Percentiles rank a stretch among this genome's conserved stretches.
Conservation (phyloP, 2,888 invertebrate genomes). For the Trachelus iudaicus region DNA sequence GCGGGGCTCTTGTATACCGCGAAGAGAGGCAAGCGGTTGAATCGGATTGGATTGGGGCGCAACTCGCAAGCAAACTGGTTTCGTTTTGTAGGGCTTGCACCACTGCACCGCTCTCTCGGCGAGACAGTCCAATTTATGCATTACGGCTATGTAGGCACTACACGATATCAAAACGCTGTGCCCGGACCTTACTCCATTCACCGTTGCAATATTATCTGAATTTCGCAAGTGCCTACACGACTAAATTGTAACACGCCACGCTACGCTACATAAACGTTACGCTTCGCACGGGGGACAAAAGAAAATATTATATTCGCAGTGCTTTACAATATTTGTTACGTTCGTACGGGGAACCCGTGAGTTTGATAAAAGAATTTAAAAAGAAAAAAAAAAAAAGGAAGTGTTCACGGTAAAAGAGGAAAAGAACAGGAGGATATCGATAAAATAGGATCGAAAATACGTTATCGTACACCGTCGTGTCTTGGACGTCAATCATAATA, state of each 20-base stretch:
- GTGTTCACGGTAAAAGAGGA: neutral
- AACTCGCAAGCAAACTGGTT: constrained; percentile 61
- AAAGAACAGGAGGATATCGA: neutral
- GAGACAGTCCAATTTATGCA: constrained; percentile 66
- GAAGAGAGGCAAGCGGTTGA: constrained; percentile 58
- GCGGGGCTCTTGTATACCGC: constrained; percentile 55
- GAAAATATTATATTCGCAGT: neutral
- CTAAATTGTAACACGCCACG: constrained; percentile 40
- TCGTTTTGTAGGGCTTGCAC: constrained; percentile 64
- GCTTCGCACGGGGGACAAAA: neutral
- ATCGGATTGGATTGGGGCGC: constrained; percentile 62
- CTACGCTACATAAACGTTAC: constrained; percentile 15
- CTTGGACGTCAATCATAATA: neutral
- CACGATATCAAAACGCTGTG: constrained; percentile 57
- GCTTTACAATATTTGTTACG: constrained; percentile 14
- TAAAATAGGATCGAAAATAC: neutral
- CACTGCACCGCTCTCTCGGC: constrained; percentile 62
- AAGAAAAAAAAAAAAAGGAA: neutral
- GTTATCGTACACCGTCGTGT: neutral
- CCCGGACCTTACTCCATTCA: constrained; percentile 52
- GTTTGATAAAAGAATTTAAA: neutral
- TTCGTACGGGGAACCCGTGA: constrained; percentile 6
- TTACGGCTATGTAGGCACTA: constrained; percentile 66
- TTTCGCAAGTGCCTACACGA: constrained; percentile 58
- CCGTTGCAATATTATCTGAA: constrained; percentile 48